Conservation (phyloP, 2,888 invertebrate species). For the Yponomeuta cagnagella region DNA sequence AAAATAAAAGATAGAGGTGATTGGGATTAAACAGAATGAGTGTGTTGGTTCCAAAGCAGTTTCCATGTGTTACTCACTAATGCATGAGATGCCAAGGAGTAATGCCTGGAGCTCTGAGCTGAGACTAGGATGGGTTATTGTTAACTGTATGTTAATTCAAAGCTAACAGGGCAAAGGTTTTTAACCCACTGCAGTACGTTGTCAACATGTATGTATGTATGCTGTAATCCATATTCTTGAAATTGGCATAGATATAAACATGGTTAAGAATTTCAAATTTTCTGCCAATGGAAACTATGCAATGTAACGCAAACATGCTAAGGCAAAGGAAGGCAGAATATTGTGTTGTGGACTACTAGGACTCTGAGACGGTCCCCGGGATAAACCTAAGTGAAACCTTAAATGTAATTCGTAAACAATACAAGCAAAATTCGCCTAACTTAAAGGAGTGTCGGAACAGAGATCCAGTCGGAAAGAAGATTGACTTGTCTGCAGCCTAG, state of each 20-base stretch:
- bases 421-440: no score
- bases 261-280: background rate
- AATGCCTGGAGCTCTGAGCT: conserved; percentile 7
- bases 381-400: no score
- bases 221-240: background rate
- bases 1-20: background rate
- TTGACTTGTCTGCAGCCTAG: background rate
- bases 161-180: background rate
- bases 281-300: no score
- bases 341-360: no score
- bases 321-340: no score
- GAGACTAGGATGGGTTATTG: background rate
- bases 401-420: no score
- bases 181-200: background rate
- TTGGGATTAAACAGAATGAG: background rate
- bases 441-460: no score
- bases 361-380: no score
- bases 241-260: background rate
- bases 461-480: no score
- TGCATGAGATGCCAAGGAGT: background rate
- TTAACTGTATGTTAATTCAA: background rate
- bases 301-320: no score
- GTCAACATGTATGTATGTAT: no score
- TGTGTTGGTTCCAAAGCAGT: background rate
- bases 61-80: conserved; percentile 7